Evolutionary conservation across 2,888 invertebrate genomes (phyloP), one percentile per base, ranked within the genome.

Genomic region (Brenthis hecate): DNA sequence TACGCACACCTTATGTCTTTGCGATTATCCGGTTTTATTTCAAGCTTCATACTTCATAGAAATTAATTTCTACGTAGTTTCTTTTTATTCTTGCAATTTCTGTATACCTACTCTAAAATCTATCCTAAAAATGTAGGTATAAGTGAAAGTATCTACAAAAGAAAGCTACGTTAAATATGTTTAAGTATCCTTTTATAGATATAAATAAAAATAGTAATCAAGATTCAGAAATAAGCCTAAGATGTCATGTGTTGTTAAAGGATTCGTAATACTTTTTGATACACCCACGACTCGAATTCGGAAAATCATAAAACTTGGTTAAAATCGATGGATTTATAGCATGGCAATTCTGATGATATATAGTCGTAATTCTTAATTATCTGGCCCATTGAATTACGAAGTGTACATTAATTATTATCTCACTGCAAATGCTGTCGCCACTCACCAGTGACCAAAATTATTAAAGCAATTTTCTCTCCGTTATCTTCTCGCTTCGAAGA

Each of bases 321-420:
- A 14, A 50, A 28, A 28, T 28, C n/a, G 13, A 54, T 32, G 54
- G 56, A 14, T 53, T 47, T 63, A 58, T 53, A 50, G 16, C 48
- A 23, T 19, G 61, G 68, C 51, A 65, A 54, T 48, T 75, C 76
- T 78, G 77, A 76, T 78, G 76, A 77, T 77, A 77, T 76, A 73
- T 66, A 72, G 71, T 73, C 56, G 80, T 78, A 83, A 65, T 66
- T 68, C 64, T 58, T 66, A 70, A 86, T 87, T 85, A 86, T 72
- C 73, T 11, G 72, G 78, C 66, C 77, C 79, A 81, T 80, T 85
- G 79, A 81, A 72, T 80, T 82, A 80, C 82, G 80, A 79, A 77
- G 77, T 77, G 78, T 75, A 78, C 79, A 83, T 80, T 78, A 80
- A 81, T 83, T 82, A 81, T 73, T 71, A 75, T 43, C 11, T 43